Conservation (phyloP, 2,888 invertebrate species). For the Drosophila maculinotata region DNA sequence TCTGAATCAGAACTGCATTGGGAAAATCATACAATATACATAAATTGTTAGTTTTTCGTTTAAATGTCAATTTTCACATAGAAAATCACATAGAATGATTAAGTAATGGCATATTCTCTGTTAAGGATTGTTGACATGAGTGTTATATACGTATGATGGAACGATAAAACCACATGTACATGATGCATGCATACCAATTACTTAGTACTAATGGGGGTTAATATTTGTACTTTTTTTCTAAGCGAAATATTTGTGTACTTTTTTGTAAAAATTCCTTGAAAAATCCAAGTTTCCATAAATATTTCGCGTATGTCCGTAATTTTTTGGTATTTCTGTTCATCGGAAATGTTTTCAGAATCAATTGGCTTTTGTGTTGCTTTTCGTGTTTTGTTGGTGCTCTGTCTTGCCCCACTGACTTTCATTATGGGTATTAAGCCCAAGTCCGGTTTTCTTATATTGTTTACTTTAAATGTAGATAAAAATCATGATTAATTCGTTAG, state of each 20-base stretch:
- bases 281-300: constrained; percentile 60
- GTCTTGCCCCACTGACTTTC: constrained; percentile 57
- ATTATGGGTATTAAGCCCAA: constrained; percentile 54
- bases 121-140: not conserved
- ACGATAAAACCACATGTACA: not conserved
- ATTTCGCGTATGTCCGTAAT: constrained; percentile 45
- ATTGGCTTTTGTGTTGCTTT: constrained; percentile 32
- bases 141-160: not conserved
- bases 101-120: not conserved
- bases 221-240: not conserved
- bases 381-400: constrained; percentile 38
- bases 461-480: constrained; percentile 46
- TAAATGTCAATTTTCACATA: not conserved
- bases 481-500: constrained; percentile 22
- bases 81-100: constrained; percentile 15
- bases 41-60: not conserved
- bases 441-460: constrained; percentile 40
- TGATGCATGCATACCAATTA: not conserved
- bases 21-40: not conserved
- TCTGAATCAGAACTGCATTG: constrained; percentile 66
- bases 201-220: constrained; percentile 1
- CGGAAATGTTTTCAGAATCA: constrained; percentile 8
- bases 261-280: constrained; percentile 36
- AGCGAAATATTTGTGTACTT: constrained; percentile 37
- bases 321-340: constrained; percentile 9